Evolutionary conservation across 2,113 vertebrate species (phyloP).

Genomic region (Brachyhypopomus occidentalis): DNA sequence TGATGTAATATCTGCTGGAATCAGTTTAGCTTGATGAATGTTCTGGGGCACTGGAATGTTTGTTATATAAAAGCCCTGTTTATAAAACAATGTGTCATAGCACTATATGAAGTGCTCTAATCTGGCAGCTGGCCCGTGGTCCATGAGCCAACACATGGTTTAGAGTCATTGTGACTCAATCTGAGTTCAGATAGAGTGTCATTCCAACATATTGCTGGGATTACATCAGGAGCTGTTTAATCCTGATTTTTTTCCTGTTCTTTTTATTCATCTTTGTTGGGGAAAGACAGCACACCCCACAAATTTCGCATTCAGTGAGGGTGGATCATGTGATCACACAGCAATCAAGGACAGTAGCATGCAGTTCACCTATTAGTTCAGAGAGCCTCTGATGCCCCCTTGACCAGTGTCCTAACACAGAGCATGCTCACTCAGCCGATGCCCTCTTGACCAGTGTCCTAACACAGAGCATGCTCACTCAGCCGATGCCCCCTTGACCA

Average conservation of each 20-base stretch:
- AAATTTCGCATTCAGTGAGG: slow-evolving; percentile 69
- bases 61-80: slow-evolving; percentile 76
- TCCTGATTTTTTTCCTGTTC: slow-evolving; percentile 53
- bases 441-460: slow-evolving; percentile 70
- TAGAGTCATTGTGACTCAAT: slow-evolving; percentile 63
- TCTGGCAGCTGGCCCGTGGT: slow-evolving; percentile 72
- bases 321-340: slow-evolving; percentile 61
- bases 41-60: slow-evolving; percentile 73
- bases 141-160: slow-evolving; percentile 55
- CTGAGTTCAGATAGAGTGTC: slow-evolving; percentile 68
- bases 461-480: slow-evolving; percentile 52
- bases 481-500: no score
- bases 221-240: slow-evolving; percentile 71
- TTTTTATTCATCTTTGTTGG: slow-evolving; percentile 15
- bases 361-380: slow-evolving; percentile 71
- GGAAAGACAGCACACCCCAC: slow-evolving; percentile 64
- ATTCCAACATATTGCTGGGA: slow-evolving; percentile 70
- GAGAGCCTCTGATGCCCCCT: slow-evolving; percentile 69
- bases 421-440: slow-evolving; percentile 66
- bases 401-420: slow-evolving; percentile 67
- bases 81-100: slow-evolving; percentile 75
- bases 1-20: slow-evolving; percentile 74
- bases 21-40: slow-evolving; percentile 77
- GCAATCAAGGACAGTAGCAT: slow-evolving; percentile 69
- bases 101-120: slow-evolving; percentile 61